Conservation (phyloP, 1,140 invertebrate species). For the Coenobita brevimanus region DNA sequence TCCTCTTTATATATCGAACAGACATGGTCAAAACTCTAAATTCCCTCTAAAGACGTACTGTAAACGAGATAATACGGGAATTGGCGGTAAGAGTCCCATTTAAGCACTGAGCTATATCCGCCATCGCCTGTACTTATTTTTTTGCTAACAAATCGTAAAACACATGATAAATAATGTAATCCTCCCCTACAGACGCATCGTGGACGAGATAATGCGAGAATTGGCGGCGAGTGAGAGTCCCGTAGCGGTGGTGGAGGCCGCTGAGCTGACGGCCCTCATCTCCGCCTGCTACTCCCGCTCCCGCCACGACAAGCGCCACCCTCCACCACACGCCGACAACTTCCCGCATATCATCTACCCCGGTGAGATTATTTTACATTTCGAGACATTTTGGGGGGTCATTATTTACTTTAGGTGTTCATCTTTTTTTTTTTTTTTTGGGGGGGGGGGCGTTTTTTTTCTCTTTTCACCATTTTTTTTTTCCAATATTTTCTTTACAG, state of each 20-base stretch:
- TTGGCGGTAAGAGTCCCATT: no score
- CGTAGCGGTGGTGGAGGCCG: constrained; percentile 66
- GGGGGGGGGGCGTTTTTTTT: not conserved
- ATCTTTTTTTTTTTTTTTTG: not conserved
- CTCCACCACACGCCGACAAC: constrained; percentile 48
- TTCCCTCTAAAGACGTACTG: no score
- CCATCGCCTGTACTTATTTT: no score
- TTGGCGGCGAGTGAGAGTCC: constrained; percentile 63
- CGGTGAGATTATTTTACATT: constrained; percentile 18
- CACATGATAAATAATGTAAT: not conserved
- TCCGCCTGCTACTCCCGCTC: constrained; percentile 59
- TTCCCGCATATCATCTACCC: constrained; percentile 68
- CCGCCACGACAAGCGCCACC: constrained; percentile 56
- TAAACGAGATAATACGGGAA: no score
- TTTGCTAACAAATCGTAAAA: no score
- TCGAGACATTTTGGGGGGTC: no score
- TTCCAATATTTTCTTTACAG: not conserved
- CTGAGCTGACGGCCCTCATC: constrained; percentile 66
- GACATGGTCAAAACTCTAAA: no score
- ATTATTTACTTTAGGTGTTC: not conserved
- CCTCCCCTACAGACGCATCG: constrained; percentile 57
- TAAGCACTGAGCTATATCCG: no score
- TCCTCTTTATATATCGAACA: no score
- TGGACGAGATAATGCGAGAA: constrained; percentile 68
- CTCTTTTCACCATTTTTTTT: not conserved